phyloP scores from a whole-genome alignment of 1,140 invertebrate genomes.

The Melanaphis sacchari region DNA sequence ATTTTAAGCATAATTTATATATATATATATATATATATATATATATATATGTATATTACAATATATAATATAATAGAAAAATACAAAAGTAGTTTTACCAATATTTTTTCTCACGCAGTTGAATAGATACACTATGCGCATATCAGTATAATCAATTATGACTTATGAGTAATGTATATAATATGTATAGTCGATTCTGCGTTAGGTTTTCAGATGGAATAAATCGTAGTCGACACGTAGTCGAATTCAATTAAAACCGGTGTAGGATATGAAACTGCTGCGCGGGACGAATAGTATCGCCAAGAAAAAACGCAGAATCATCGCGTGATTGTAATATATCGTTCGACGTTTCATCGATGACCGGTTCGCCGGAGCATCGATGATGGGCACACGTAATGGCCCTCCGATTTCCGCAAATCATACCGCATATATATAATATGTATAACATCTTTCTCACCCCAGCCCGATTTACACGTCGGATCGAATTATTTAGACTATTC shows the following conservation, averaged over 20 bases:
- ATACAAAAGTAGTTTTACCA: no score
- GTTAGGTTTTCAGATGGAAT: neutral
- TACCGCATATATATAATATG: neutral
- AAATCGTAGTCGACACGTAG: neutral
- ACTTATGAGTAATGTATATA: neutral
- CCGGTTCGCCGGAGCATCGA: conserved; percentile 12
- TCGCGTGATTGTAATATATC: neutral
- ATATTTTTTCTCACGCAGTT: neutral
- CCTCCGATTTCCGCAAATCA: conserved; percentile 21
- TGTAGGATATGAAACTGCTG: neutral
- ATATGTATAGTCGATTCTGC: neutral
- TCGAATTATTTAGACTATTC: neutral
- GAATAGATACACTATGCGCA: neutral
- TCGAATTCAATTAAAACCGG: neutral
- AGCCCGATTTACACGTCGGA: neutral
- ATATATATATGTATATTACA: no score
- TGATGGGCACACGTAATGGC: neutral
- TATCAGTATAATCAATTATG: neutral
- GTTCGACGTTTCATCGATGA: neutral
- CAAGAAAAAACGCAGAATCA: conserved; percentile 4
- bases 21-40: no score
- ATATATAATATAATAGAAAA: neutral
- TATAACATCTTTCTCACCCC: neutral
- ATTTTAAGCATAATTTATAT: neutral
- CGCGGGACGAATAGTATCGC: neutral